Base-by-base conservation (phyloP, 2,113 vertebrate genomes). In the Embiotoca jacksoni region DNA sequence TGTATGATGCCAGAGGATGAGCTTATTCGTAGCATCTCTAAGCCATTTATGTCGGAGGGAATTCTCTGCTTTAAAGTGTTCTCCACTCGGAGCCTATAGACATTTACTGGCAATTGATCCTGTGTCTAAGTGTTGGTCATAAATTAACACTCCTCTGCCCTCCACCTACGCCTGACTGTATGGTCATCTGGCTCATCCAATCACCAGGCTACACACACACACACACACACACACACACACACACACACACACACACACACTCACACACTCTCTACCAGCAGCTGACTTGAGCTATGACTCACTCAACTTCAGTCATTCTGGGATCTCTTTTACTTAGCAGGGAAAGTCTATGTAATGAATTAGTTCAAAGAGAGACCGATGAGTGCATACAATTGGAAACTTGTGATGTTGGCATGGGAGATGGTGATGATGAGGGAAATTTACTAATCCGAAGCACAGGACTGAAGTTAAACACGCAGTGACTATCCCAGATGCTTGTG, bases 31-130 rank as follows among this genome's bases (percentile, higher is more conserved):
- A 73, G 59, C 54, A 58, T 80, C 68, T 70, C 47, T 49, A 55
- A 73, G 65, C 47, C 52, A 9, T 84, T 88, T 72, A 80, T 81
- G 37, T 80, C 62, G 61, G 63, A 82, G 82, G 72, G 23, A 60
- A 32, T 75, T 78, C 32, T 31, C 36, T 69, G 49, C 75, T 82
- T 78, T 88, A 81, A 77, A 86, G 81, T 64, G 65, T 84, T 91
- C 78, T 82, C 78, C 66, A 70, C 83, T 88, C 81, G 72, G 63
- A 86, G 74, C 72, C 79, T 53, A 83, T 75, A 74, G 89, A 85
- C 84, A 83, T 90, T 93, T 92, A 88, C 88, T 88, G 85, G 86
- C 86, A 89, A 93, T 94, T 92, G 90, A 94, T 95, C 87, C 86
- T 58, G 60, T 73, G 65, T 87, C 81, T 93, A 92, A 94, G 90